These are phyloP conservation scores for Eustalomyia histrio DNA, from an alignment of 2,888 invertebrate genomes.

Conservation along the genomic window DNA sequence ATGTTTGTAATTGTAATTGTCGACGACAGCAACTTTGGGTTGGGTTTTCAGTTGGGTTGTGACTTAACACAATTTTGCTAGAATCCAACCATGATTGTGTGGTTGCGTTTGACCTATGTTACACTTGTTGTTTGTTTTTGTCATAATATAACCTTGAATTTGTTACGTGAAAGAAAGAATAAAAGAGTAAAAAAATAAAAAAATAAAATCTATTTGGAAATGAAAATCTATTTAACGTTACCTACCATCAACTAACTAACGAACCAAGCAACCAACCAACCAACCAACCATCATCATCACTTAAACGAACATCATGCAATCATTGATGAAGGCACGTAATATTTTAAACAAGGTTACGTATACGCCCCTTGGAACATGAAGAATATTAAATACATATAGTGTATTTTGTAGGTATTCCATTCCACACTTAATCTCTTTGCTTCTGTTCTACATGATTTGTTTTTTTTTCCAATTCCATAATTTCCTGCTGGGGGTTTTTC, in stretches of 20 bases:
- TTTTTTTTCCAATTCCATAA: constrained; percentile 39
- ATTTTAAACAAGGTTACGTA: constrained; percentile 60
- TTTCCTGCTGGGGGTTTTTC: constrained; percentile 34
- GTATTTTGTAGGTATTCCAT: too few species aligned
- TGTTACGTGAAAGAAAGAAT: constrained; percentile 17
- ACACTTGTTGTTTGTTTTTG: constrained; percentile 22
- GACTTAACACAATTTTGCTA: constrained; percentile 2
- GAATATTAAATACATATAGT: constrained; percentile 40
- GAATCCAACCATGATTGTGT: constrained; percentile 14
- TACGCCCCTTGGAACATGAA: constrained; percentile 54
- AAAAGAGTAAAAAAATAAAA: constrained; percentile 19
- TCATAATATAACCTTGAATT: constrained; percentile 50
- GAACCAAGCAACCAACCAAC: constrained; percentile 7
- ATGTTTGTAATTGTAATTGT: neutral
- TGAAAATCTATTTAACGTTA: constrained; percentile 39
- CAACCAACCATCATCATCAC: constrained; percentile 32
- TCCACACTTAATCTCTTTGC: neutral
- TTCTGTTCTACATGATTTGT: neutral
- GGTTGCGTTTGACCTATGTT: constrained; percentile 30
- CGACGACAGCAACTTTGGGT: neutral
- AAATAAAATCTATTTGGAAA: constrained; percentile 31
- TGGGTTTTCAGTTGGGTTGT: too few species aligned
- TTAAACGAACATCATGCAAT: constrained; percentile 50
- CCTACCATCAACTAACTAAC: constrained; percentile 22
- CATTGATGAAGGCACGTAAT: constrained; percentile 59